Evolutionary conservation across 2,797 vertebrate genomes (phyloP), one percentile per base, ranked within the genome.

Genomic region (Ptychadena robeensis): DNA sequence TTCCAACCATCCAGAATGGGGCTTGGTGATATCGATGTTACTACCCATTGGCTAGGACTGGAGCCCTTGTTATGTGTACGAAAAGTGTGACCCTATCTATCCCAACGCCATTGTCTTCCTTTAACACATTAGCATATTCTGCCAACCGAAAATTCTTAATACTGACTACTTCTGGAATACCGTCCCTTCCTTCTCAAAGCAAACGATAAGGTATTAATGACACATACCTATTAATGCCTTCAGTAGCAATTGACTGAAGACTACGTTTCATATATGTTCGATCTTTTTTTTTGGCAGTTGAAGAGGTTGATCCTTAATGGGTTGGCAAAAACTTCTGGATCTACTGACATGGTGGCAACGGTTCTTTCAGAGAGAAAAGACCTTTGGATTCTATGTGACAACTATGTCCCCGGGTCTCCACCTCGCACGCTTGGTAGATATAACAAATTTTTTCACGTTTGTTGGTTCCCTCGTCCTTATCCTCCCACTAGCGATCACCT

Each of bases 301-400:
- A 86, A 81, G 91, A 93, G 70, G 72, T 88, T 76, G 91, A 94
- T 82, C 37, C 91, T 0, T 88, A 83, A 88, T 82, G 91, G 90
- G 89, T 95, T 75, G 94, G 94, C 74, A 88, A 25, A 31, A 86
- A 87, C n/a, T 79, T 88, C 89, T 0, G 88, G 89, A 70, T 89
- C 86, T 0, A 75, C 86, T 7, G 83, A 2, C 4, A 80, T 93
- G 70, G 94, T n/a, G n/a, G 93, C 0, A 0, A 84, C 7, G n/a
- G n/a, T n/a, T 85, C 22, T 35, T 94, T 94, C 81, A 72, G 34
- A 0, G 73, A 86, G 57, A 90, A 86, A 85, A 86, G 86, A 63
- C 91, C 91, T 0, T 87, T 34, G 4, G 63, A 93, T 0, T 57
- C 83, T 85, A n/a, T 95, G 93, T 34, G 40, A 85, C 0, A 82